phyloP scores from a whole-genome alignment of 2,113 vertebrate genomes.

The Macrotis lagotis region DNA sequence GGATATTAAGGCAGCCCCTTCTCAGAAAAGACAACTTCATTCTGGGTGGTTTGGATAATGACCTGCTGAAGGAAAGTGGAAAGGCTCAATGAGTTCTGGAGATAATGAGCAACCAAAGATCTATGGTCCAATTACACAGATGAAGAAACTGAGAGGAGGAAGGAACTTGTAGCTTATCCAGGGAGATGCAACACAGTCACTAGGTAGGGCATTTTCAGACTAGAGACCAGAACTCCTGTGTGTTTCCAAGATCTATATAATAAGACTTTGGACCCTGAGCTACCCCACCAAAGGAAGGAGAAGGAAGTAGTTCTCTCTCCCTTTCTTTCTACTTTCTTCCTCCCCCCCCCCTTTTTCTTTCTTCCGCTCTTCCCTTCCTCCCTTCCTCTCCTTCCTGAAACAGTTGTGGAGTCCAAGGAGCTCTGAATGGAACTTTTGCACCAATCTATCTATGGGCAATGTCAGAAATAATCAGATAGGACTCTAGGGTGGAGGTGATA shows the following conservation, averaged over 20 bases:
- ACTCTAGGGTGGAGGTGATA: not conserved
- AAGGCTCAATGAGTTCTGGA: constrained; percentile 14
- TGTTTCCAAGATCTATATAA: not conserved
- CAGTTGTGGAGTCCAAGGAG: not conserved
- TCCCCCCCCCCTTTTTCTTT: too few species aligned
- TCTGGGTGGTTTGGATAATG: not conserved
- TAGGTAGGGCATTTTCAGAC: not conserved
- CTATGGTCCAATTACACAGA: not conserved
- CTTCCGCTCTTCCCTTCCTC: not conserved
- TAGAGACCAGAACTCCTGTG: not conserved
- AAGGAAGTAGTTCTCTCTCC: not conserved
- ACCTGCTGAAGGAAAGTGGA: not conserved
- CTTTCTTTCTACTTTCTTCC: not conserved
- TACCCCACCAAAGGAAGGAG: not conserved
- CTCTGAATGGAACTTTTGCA: not conserved
- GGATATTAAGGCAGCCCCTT: not conserved
- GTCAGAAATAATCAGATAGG: not conserved
- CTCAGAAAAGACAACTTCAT: not conserved
- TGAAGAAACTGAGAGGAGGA: constrained; percentile 29
- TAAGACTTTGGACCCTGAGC: not conserved
- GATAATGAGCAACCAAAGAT: not conserved
- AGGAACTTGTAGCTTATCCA: not conserved
- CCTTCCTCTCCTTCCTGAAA: not conserved
- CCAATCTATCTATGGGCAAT: not conserved
- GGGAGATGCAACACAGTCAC: not conserved